A percentile compares a stretch with the other conserved stretches of the same genome.
phyloP scores from a whole-genome alignment of 2,113 vertebrate species.

The Actenoides lindsayi region DNA sequence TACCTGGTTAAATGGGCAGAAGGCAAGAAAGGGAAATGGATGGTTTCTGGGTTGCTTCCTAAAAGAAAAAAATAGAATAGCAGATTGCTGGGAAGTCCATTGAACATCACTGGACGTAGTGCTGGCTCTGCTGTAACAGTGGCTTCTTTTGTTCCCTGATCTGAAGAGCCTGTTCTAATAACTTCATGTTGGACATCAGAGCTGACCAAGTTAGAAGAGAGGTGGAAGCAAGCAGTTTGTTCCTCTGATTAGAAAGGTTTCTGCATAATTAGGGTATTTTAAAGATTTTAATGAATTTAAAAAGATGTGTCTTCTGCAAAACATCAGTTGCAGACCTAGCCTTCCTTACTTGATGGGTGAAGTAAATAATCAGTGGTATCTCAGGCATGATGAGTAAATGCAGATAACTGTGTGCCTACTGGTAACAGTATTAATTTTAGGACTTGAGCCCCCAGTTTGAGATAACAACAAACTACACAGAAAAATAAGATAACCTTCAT shows the following conservation, averaged over 20 bases:
- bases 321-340: accelerated
- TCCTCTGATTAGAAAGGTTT: neutral
- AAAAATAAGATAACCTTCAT: neutral
- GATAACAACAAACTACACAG: neutral
- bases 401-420: neutral
- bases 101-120: neutral
- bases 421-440: neutral
- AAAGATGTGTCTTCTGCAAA: neutral
- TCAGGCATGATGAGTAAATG: neutral
- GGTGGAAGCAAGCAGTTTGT: neutral
- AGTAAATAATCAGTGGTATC: neutral
- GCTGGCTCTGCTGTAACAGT: neutral
- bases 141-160: neutral
- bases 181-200: neutral
- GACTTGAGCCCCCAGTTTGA: neutral
- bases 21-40: neutral
- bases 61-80: neutral
- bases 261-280: neutral
- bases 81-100: neutral
- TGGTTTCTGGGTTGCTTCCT: neutral
- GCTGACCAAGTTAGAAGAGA: neutral
- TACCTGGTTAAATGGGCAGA: neutral
- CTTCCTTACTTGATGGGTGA: neutral
- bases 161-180: neutral
- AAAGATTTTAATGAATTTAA: neutral